Conservation (phyloP, 2,888 invertebrate species). For the Meta bourneti region DNA sequence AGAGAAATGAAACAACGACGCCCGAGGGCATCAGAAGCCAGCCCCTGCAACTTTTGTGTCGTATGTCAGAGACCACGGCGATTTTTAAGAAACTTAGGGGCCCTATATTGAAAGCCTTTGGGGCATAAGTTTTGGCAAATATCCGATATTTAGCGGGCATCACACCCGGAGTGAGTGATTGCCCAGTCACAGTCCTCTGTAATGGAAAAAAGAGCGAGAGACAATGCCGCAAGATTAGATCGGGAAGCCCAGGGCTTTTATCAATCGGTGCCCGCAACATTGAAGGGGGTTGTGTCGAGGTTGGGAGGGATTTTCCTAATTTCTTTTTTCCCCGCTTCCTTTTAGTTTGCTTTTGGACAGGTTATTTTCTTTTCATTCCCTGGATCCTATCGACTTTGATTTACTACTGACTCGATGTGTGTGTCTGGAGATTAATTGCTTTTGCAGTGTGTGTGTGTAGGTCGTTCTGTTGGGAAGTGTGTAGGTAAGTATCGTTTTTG, state of each 20-base stretch:
- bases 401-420: constrained; percentile 9
- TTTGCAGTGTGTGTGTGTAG: neutral
- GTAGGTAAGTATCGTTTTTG: neutral
- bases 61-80: constrained; percentile 18
- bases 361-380: constrained; percentile 47
- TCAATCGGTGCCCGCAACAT: constrained; percentile 28
- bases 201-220: constrained; percentile 34
- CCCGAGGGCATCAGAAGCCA: neutral
- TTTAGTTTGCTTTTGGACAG: constrained; percentile 25
- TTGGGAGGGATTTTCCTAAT: constrained; percentile 31
- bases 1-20: constrained; percentile 41
- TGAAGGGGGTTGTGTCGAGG: neutral
- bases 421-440: constrained; percentile 53
- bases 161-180: constrained; percentile 29
- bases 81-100: constrained; percentile 30
- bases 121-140: constrained; percentile 51
- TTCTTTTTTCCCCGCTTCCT: constrained; percentile 14
- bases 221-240: constrained; percentile 66
- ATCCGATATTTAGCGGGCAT: constrained; percentile 56
- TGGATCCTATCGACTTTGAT: constrained; percentile 11
- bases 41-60: constrained; percentile 30
- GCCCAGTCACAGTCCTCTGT: constrained; percentile 9
- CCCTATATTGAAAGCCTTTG: constrained; percentile 47
- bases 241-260: constrained; percentile 61
- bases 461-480: neutral